Evolutionary conservation across 2,888 invertebrate species (phyloP), one percentile per base, ranked within the genome.

Genomic region (Metellina segmentata): DNA sequence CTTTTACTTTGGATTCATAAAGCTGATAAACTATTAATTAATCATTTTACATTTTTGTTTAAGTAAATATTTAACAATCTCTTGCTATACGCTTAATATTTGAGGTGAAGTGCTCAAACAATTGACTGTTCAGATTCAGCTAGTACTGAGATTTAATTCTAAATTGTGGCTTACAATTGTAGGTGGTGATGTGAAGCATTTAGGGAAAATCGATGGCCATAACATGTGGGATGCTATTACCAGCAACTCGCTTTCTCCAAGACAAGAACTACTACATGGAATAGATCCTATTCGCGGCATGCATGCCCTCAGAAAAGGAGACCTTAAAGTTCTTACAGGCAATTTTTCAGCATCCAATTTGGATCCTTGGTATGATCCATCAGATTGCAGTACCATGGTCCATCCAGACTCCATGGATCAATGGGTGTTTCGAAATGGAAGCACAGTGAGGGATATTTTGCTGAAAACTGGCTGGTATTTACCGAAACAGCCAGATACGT

Each of bases 281-380:
- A 98, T 99, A 86, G 98, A 99, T 94, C 94, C 95, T 6, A 74
- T 92, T 7, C 70, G 96, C 94, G 96, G 96, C 6, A 96, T 96
- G 93, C 96, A 97, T 0, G 96, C 97, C 0, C 94, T 98, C 7
- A 97, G 97, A 0, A 94, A 96, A 0, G 96, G 96, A 8, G 96
- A 97, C 77, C 98, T 97, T 97, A 98, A 98, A 95, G 93, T 98
- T 11, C 94, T 97, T 8, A 96, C 93, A 97, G 97, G 98, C 4
- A 96, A 70, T 9, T 16, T 61, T 8, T 16, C 16, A 61, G 13
- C 61, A 61, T 16, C 69, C 16, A 16, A 8, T 11, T 0, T 61
- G 11, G 48, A 81, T 9, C 49, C 81, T 16, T 49, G 49, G 81
- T 16, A 19, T 70, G 81, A 49, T 13, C 69, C 49, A 6, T 70